A percentile compares a stretch with the other conserved stretches of the same genome.
These are phyloP conservation scores for Eira barbara DNA, from an alignment of 2,113 vertebrate species.

Conservation along the genomic window DNA sequence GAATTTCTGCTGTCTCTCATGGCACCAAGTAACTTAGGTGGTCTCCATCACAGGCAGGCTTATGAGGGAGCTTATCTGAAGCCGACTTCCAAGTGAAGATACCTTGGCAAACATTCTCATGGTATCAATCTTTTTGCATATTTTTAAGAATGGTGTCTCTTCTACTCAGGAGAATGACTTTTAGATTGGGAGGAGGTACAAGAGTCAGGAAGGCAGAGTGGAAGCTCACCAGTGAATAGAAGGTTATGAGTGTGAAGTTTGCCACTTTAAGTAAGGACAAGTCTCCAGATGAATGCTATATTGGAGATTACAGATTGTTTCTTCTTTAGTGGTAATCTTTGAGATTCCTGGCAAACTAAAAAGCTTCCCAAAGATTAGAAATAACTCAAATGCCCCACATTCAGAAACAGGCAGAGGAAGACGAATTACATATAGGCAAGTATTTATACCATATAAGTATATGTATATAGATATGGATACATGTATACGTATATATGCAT, in stretches of 20 bases:
- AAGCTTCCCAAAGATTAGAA: conserved; percentile 9
- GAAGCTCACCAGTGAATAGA: background rate
- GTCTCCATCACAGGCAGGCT: background rate
- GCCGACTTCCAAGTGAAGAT: background rate
- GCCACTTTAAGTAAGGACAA: background rate
- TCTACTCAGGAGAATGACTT: background rate
- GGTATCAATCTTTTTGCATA: background rate
- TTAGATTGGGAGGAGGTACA: background rate
- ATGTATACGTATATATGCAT: no score
- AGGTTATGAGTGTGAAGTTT: background rate
- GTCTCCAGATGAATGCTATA: background rate
- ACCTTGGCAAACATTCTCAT: background rate
- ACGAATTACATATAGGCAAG: background rate
- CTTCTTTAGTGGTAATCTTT: background rate
- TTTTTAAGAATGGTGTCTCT: background rate
- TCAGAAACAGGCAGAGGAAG: background rate
- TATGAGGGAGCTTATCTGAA: background rate
- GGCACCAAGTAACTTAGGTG: background rate
- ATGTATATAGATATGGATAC: background rate
- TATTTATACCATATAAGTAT: background rate
- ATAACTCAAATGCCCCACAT: background rate
- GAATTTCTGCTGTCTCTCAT: background rate
- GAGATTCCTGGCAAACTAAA: background rate
- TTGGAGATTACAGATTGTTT: background rate
- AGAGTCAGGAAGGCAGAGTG: background rate